A percentile compares a stretch with the other conserved stretches of the same genome.
Conservation (phyloP, 2,888 invertebrate species). For the Pimpla rufipes region DNA sequence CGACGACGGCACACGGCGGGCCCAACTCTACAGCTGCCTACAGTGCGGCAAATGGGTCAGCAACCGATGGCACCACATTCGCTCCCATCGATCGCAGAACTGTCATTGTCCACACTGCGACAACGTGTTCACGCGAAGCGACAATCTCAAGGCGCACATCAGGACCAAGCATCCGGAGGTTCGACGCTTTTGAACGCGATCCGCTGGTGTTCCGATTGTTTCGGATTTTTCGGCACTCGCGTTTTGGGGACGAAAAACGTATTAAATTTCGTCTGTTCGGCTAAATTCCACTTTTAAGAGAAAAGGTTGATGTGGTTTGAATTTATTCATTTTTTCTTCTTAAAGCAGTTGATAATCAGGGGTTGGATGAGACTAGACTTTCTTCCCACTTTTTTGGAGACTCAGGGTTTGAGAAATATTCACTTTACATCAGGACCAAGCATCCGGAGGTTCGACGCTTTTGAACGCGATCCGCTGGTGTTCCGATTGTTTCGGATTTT, state of each 20-base stretch:
- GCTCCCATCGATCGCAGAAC: slow-evolving; percentile 89
- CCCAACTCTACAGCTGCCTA: slow-evolving; percentile 87
- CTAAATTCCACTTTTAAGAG: too few relatives aligned
- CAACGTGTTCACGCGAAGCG: slow-evolving; percentile 89
- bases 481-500: too few relatives aligned
- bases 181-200: slow-evolving; percentile 15
- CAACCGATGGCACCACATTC: slow-evolving; percentile 90
- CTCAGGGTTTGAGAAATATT: too few relatives aligned
- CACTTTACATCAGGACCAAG: slow-evolving; percentile 89
- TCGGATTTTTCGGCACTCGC: too few relatives aligned
- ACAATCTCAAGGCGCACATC: slow-evolving; percentile 90
- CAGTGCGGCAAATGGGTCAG: slow-evolving; percentile 89
- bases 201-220: too few relatives aligned
- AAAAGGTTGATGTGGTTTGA: too few relatives aligned
- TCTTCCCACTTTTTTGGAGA: too few relatives aligned
- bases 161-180: slow-evolving; percentile 87
- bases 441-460: slow-evolving; percentile 81
- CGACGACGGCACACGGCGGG: slow-evolving; percentile 75
- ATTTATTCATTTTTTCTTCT: too few relatives aligned
- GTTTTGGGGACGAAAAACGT: too few relatives aligned
- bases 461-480: not conserved
- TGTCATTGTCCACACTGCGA: slow-evolving; percentile 89
- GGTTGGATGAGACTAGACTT: too few relatives aligned
- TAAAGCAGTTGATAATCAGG: too few relatives aligned
- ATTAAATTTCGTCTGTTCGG: too few relatives aligned